These are phyloP conservation scores for Mermis nigrescens DNA, from an alignment of 2,888 invertebrate species.

Conservation along the genomic window DNA sequence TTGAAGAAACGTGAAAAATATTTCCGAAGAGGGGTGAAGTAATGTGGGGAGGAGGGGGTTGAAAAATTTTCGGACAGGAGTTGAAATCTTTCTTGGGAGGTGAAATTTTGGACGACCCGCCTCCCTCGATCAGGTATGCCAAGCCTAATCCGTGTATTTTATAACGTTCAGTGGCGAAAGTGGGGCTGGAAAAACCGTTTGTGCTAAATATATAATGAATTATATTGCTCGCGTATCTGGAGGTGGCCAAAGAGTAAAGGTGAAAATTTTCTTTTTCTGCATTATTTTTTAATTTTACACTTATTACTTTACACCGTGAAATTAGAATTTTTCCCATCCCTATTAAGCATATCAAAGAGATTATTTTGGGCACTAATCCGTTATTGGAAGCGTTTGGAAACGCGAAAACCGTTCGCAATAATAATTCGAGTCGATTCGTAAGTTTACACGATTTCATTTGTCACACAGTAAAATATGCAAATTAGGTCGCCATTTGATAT, in stretches of 20 bases:
- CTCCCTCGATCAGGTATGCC: no score
- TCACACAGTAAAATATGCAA: no score
- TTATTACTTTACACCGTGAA: no score
- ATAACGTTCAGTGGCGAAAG: conserved; percentile 43
- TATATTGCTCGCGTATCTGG: conserved; percentile 47
- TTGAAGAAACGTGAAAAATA: no score
- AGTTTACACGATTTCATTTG: conserved; percentile 33
- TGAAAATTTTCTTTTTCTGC: conserved; percentile 16
- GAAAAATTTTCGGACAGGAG: no score
- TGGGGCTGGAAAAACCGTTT: conserved; percentile 50
- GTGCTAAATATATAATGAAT: conserved; percentile 48
- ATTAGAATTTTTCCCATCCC: neutral
- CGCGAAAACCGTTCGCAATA: conserved; percentile 47
- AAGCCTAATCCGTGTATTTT: neutral
- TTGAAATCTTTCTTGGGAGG: no score
- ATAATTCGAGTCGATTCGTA: conserved; percentile 49
- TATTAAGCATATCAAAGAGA: conserved; percentile 44
- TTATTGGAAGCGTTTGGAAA: conserved; percentile 50
- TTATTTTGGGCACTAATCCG: conserved; percentile 49
- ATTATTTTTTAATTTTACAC: neutral
- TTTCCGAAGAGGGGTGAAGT: no score
- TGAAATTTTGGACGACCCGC: no score
- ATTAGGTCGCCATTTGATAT: no score
- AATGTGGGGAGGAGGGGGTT: no score
- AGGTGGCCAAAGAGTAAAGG: conserved; percentile 45